Evolutionary conservation across 2,888 invertebrate genomes (phyloP).

Genomic region (Limnephilus auricula): DNA sequence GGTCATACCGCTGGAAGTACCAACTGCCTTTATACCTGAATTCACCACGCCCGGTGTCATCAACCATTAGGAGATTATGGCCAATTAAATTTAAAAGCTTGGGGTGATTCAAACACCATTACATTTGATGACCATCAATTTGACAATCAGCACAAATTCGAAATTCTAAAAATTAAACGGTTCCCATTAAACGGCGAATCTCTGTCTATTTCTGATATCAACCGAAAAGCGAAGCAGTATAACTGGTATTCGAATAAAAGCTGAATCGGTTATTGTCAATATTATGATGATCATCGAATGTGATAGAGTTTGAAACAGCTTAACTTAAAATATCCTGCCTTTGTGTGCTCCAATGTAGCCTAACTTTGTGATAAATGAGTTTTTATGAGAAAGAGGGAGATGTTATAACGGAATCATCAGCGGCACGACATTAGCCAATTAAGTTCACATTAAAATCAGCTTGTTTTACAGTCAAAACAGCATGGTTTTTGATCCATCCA

Average conservation of each 20-base stretch:
- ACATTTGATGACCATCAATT: no score
- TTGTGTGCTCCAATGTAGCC: neutral
- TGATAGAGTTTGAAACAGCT: no score
- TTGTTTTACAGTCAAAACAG: neutral
- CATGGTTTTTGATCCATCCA: neutral
- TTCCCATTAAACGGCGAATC: no score
- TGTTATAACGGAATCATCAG: neutral
- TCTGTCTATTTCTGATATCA: no score
- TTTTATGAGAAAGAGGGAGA: neutral
- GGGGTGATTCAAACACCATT: no score
- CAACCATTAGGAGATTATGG: neutral
- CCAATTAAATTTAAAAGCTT: neutral
- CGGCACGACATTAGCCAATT: neutral
- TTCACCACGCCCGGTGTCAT: neutral
- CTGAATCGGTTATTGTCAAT: no score
- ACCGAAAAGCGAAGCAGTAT: no score
- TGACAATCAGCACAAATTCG: no score
- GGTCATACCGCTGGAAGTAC: neutral
- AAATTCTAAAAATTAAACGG: no score
- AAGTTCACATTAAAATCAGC: neutral
- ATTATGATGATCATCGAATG: no score
- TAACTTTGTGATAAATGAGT: neutral
- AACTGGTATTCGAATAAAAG: no score
- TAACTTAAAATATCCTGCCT: neutral
- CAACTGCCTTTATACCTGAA: neutral